These are phyloP conservation scores for Lophochroa leadbeateri DNA, from an alignment of 2,113 vertebrate genomes.

Conservation along the genomic window DNA sequence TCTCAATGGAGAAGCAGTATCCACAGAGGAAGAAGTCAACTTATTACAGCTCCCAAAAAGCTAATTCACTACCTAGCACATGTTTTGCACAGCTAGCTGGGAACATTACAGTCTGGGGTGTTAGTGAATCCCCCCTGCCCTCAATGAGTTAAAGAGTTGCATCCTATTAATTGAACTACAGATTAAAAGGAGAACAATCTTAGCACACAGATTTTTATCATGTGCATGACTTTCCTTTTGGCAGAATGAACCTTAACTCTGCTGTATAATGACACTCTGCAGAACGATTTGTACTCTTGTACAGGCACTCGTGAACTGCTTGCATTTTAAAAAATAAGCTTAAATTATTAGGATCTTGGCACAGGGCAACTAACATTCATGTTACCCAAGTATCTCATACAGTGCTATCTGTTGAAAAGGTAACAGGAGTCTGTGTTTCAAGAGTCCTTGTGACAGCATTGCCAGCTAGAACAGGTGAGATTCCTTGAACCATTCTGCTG, in stretches of 20 bases:
- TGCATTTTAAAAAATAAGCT: background rate
- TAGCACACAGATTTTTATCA: background rate
- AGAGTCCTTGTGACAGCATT: background rate
- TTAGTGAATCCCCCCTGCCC: background rate
- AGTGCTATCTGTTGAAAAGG: background rate
- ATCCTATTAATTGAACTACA: background rate
- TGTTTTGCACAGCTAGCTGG: background rate
- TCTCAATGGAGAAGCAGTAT: background rate
- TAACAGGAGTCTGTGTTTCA: background rate
- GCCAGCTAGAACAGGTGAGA: background rate
- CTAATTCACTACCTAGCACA: background rate
- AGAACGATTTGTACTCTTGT: rapidly evolving
- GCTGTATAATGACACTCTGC: background rate
- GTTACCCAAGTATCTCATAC: background rate
- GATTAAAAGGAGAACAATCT: background rate
- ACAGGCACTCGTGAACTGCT: rapidly evolving
- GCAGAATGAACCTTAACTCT: background rate
- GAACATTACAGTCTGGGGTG: background rate
- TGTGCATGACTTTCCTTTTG: background rate
- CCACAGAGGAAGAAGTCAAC: background rate
- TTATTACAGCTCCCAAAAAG: background rate
- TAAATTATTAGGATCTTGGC: background rate
- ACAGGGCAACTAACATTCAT: background rate
- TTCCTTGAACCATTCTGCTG: background rate
- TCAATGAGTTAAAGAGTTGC: background rate